phyloP scores from a whole-genome alignment of 2,113 vertebrate genomes.

The rat (Rattus norvegicus) region GRCr8 NC_086034.1:84889501-84890000 shows the following conservation, averaged over 20 bases:
- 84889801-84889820: background rate
- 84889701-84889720: background rate
- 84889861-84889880: background rate
- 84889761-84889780: background rate
- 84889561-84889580: constrained; percentile 64
- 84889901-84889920: background rate
- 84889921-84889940: background rate
- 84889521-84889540: constrained; percentile 21
- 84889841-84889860: background rate
- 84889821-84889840: background rate
- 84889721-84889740: background rate
- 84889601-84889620: constrained; percentile 69
- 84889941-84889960: accelerated
- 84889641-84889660: constrained; percentile 48
- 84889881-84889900: background rate
- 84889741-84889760: background rate
- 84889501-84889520: constrained; percentile 45
- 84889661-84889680: constrained; percentile 27
- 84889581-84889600: constrained; percentile 58
- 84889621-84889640: constrained; percentile 35
- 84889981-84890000: background rate
- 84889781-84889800: background rate
- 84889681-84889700: background rate
- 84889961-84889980: background rate
- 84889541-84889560: constrained; percentile 27